Conservation (phyloP, 1,140 invertebrate genomes). For the Adelges cooleyi region DNA sequence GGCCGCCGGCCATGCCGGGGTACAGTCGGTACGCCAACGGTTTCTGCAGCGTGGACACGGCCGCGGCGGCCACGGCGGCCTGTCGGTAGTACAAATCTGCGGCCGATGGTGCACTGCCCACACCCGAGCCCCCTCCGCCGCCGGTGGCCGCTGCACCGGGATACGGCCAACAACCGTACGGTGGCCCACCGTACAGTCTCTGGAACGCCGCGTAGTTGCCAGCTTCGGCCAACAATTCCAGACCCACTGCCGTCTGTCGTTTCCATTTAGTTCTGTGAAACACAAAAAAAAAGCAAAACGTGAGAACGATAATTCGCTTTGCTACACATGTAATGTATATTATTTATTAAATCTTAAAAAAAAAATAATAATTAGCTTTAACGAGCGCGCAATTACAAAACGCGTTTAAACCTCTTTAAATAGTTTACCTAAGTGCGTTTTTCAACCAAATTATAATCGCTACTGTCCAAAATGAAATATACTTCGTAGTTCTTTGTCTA, state of each 20-base stretch:
- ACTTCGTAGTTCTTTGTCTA: too few relatives aligned
- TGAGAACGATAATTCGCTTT: too few relatives aligned
- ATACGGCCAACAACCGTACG: conserved; percentile 53
- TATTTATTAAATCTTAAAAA: too few relatives aligned
- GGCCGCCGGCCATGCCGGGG: conserved; percentile 44
- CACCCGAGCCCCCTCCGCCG: conserved; percentile 36
- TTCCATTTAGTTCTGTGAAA: conserved; percentile 97
- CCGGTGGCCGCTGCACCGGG: conserved; percentile 33
- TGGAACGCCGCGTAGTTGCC: conserved; percentile 95
- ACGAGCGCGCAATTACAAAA: too few relatives aligned
- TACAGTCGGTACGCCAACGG: conserved; percentile 71
- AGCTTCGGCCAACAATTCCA: conserved; percentile 90
- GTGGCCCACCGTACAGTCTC: conserved; percentile 67
- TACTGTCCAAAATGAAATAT: too few relatives aligned
- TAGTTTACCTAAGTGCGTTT: too few relatives aligned
- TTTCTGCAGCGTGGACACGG: conserved; percentile 70
- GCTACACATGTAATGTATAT: too few relatives aligned
- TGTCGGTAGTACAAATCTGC: conserved; percentile 71
- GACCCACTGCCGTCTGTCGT: conserved; percentile 89
- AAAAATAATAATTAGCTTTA: too few relatives aligned
- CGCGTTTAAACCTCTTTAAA: too few relatives aligned
- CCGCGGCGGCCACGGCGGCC: conserved; percentile 47
- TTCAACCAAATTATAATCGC: too few relatives aligned
- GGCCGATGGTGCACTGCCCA: conserved; percentile 45
- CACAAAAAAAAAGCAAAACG: conserved; percentile 32